phyloP scores from a whole-genome alignment of 2,888 invertebrate species.

The Seira ritae region DNA sequence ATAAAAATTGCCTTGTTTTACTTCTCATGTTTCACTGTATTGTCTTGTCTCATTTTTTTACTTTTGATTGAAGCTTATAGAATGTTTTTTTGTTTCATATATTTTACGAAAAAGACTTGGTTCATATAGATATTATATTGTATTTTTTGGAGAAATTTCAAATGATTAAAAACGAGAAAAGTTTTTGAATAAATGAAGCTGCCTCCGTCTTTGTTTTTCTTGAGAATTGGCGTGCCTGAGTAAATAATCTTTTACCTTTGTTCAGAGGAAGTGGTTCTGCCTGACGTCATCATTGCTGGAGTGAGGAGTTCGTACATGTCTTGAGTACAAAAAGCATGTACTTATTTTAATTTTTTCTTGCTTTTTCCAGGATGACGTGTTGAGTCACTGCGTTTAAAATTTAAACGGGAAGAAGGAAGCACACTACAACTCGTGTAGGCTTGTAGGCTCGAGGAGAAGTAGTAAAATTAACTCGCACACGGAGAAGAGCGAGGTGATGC shows the following conservation, averaged over 20 bases:
- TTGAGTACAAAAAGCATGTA: neutral
- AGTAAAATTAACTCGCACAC: neutral
- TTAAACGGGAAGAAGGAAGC: neutral
- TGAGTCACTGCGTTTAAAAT: slow-evolving; percentile 13
- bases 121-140: too few relatives aligned
- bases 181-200: neutral
- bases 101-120: too few relatives aligned
- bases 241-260: slow-evolving; percentile 16
- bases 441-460: neutral
- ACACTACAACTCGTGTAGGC: neutral
- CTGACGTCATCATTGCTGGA: slow-evolving; percentile 10
- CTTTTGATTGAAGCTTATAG: neutral
- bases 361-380: neutral
- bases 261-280: neutral
- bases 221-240: neutral
- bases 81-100: neutral
- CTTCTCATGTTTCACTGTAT: slow-evolving; percentile 9
- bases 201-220: slow-evolving; percentile 8
- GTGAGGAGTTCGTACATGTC: neutral
- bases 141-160: neutral
- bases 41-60: slow-evolving; percentile 3
- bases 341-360: neutral
- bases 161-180: slow-evolving; percentile 13
- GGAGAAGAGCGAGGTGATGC: neutral
- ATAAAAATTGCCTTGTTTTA: neutral